These are phyloP conservation scores for Diaprepes abbreviatus DNA, from an alignment of 2,888 invertebrate species.

Conservation along the genomic window DNA sequence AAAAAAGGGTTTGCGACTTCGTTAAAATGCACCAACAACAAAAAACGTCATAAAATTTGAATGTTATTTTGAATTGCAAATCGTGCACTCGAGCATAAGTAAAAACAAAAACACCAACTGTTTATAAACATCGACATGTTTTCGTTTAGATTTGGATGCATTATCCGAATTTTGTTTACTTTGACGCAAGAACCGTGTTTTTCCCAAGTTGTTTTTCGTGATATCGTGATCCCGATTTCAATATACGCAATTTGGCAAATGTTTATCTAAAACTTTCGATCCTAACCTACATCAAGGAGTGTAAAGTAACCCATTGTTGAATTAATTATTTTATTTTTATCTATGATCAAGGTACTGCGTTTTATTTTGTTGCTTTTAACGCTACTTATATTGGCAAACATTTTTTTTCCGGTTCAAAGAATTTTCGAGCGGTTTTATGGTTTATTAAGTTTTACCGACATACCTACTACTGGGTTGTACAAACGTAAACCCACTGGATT, in stretches of 20 bases:
- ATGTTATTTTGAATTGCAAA: neutral
- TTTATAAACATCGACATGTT: slow-evolving; percentile 12
- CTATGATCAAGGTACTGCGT: no score
- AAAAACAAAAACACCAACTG: slow-evolving; percentile 1
- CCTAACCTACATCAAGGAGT: slow-evolving; percentile 1
- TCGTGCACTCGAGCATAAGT: neutral
- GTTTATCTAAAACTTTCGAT: neutral
- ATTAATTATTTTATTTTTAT: no score
- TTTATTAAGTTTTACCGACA: no score
- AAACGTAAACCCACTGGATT: no score
- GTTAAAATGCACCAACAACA: neutral
- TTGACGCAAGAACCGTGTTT: slow-evolving; percentile 5
- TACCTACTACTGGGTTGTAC: no score
- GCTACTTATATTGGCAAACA: no score
- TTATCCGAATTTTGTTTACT: neutral
- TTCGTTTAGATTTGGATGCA: slow-evolving; percentile 10
- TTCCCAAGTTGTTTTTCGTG: slow-evolving; percentile 5
- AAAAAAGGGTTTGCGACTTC: neutral
- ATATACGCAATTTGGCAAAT: slow-evolving; percentile 4
- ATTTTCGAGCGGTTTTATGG: no score
- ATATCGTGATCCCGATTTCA: neutral
- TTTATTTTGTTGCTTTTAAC: no score
- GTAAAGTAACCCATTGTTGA: no score
- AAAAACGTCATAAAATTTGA: neutral
- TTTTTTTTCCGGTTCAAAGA: no score